Conservation (phyloP, 2,113 vertebrate genomes). For the Passer domesticus region DNA sequence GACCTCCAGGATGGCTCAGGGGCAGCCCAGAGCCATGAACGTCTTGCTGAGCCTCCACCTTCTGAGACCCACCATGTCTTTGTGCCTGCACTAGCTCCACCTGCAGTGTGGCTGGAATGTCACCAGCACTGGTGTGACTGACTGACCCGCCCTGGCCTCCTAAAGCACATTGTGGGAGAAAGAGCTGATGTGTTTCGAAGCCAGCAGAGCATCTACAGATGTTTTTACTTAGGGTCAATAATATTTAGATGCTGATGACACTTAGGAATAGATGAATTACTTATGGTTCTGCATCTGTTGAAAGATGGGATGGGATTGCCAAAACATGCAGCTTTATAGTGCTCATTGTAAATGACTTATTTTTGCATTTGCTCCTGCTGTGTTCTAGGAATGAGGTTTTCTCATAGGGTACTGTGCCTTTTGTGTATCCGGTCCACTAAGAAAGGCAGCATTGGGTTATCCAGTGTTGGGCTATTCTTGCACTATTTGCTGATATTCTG, state of each 20-base stretch:
- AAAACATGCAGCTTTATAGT: neutral
- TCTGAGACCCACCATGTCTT: fast-evolving
- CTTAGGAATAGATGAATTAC: neutral
- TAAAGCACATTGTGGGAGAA: fast-evolving
- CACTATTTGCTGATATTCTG: neutral
- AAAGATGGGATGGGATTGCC: neutral
- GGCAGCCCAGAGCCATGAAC: neutral
- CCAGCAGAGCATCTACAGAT: neutral
- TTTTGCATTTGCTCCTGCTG: neutral
- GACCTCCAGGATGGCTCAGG: fast-evolving
- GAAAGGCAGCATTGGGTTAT: neutral
- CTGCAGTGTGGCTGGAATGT: neutral
- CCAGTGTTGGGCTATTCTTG: neutral
- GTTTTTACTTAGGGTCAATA: neutral
- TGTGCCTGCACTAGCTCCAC: neutral
- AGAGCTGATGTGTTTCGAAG: neutral
- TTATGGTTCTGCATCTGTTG: neutral
- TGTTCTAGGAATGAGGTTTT: neutral
- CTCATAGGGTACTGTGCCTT: neutral
- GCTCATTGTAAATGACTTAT: neutral
- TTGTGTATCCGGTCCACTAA: neutral
- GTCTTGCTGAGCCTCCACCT: neutral
- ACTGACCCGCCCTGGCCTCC: neutral
- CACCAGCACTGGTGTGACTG: fast-evolving
- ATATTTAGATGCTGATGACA: neutral